phyloP scores from a whole-genome alignment of 2,113 vertebrate genomes.

The Irena cyanogastra region DNA sequence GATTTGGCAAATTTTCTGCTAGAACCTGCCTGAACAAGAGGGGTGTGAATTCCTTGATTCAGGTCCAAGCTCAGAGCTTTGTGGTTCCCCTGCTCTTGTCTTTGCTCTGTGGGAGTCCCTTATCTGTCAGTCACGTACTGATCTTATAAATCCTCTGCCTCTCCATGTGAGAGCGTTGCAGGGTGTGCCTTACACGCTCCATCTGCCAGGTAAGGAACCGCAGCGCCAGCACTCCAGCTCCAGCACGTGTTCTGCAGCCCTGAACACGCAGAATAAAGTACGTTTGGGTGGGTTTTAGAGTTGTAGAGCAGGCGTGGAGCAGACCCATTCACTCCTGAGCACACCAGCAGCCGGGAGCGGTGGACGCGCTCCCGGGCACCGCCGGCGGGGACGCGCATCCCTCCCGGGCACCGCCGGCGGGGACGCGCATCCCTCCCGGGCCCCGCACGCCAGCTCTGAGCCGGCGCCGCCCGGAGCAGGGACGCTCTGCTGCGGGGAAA shows the following conservation, averaged over 20 bases:
- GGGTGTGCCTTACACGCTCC: neutral
- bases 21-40: slow-evolving; percentile 54
- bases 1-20: slow-evolving; percentile 34
- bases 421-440: accelerated
- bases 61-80: slow-evolving; percentile 3
- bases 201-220: neutral
- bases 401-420: accelerated
- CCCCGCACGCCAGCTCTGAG: accelerated
- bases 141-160: neutral
- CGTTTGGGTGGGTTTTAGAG: accelerated
- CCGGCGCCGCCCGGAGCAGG: accelerated
- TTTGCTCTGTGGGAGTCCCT: slow-evolving; percentile 56
- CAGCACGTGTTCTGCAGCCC: neutral
- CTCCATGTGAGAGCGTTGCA: neutral
- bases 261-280: neutral
- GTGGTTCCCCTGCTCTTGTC: neutral
- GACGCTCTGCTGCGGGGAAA: neutral
- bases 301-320: neutral
- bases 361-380: neutral
- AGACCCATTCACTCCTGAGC: accelerated
- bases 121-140: slow-evolving; percentile 30
- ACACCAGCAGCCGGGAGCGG: neutral
- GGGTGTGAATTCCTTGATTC: slow-evolving; percentile 61
- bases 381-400: accelerated
- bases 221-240: neutral